Evolutionary conservation across 2,797 vertebrate species (phyloP), one percentile per base, ranked within the genome.

Genomic region (Anguilla pacifica): DNA sequence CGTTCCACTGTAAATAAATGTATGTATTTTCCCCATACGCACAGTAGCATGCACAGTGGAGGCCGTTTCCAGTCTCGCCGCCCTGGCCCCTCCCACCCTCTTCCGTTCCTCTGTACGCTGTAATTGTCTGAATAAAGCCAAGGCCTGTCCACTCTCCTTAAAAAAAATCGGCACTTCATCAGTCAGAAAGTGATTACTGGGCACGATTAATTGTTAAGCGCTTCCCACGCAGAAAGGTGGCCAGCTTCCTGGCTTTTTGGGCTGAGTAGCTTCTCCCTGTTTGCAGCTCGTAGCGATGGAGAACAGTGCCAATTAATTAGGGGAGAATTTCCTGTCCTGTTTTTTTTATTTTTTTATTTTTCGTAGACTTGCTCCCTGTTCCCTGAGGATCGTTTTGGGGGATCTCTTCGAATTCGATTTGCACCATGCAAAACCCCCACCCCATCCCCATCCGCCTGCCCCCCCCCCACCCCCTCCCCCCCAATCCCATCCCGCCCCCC

Each of bases 331-430:
- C 39, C 39, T 72, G 39, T 49, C 43, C 85, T 57, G 3, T 83
- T 61, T 51, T 51, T 51, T 61, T 61, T 61, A 59, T 59, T 59
- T 59, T 15, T 61, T 59, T 59, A 22, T 49, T 39, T 59, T 53
- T 49, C 39, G 79, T 6, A 3, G 85, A 55, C 74, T 57, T 61
- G 31, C 61, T 84, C 64, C 49, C 13, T 82, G 79, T 31, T 88
- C 28, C 35, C 53, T 17, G 79, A 85, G 43, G 85, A 77, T 46
- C 61, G n/a, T 61, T 86, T 53, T 11, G 31, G 61, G 59, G 11
- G 22, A 53, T 83, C 82, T 86, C 51, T 83, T 59, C 85, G 77
- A 53, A 86, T 49, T 89, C 81, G 83, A 86, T 86, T 86, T 89
- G 88, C 85, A 86, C 85, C 35, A 28, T 61, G 43, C 67, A 5